Evolutionary conservation across 2,113 vertebrate species (phyloP).

Genomic region (Epinephelus moara): DNA sequence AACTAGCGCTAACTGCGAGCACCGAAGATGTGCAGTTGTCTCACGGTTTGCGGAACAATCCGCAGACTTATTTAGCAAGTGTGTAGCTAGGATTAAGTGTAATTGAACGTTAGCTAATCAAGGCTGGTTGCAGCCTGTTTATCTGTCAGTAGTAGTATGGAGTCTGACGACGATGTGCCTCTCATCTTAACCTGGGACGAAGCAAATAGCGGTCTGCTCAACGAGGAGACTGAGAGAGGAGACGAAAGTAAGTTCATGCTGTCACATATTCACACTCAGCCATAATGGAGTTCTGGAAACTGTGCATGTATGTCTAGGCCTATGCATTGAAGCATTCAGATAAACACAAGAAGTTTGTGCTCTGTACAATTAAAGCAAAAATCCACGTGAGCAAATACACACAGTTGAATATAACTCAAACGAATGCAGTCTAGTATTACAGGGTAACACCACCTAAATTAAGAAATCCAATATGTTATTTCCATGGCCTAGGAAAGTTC

Average conservation of each 20-base stretch:
- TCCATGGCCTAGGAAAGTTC: no score
- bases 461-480: no score
- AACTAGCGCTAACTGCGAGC: not conserved
- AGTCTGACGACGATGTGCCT: constrained; percentile 92
- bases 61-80: constrained; percentile 13
- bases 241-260: constrained; percentile 89
- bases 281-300: not conserved
- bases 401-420: not conserved
- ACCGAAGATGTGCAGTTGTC: constrained; percentile 41
- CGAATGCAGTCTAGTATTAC: not conserved
- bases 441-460: no score
- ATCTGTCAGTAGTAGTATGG: constrained; percentile 70
- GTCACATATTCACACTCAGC: not conserved
- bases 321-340: not conserved
- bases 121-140: constrained; percentile 1
- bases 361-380: not conserved
- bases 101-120: not conserved
- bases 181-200: constrained; percentile 96
- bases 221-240: constrained; percentile 79
- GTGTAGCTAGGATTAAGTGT: not conserved
- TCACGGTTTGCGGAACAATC: not conserved
- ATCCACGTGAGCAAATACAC: no score
- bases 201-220: constrained; percentile 81
- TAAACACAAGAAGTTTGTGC: no score
- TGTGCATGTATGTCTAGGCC: not conserved